Conservation (phyloP, 2,113 vertebrate genomes). For the Elaphurus davidianus region DNA sequence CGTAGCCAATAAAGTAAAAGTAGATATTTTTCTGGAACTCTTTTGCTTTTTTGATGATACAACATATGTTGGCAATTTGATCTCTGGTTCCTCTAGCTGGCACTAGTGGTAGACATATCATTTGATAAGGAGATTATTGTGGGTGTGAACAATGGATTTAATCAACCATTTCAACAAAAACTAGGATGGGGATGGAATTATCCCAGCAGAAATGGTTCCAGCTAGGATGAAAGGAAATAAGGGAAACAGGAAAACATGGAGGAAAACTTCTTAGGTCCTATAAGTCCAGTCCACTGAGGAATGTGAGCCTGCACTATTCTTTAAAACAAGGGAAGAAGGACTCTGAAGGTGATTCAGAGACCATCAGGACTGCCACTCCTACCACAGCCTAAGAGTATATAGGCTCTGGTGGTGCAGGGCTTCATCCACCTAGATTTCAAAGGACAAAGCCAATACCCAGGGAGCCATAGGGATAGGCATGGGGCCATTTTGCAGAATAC, state of each 20-base stretch:
- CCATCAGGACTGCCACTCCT: not conserved
- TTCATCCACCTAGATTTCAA: no score
- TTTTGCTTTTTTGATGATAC: no score
- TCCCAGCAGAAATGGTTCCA: not conserved
- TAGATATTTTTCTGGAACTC: no score
- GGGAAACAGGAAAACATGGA: not conserved
- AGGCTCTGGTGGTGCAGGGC: no score
- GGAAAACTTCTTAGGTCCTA: not conserved
- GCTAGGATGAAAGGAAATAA: not conserved
- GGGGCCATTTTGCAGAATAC: not conserved
- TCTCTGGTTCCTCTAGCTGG: no score
- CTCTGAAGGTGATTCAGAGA: not conserved
- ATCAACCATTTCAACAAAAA: not conserved
- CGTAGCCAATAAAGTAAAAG: no score
- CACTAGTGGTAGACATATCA: no score
- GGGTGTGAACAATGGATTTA: not conserved
- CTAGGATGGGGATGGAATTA: not conserved
- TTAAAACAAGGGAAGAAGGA: not conserved
- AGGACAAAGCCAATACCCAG: no score
- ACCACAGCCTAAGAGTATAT: no score
- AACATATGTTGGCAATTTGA: no score
- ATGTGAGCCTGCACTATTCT: not conserved
- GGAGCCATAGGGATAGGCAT: not conserved
- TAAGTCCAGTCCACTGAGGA: not conserved
- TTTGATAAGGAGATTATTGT: not conserved